Base-by-base conservation (phyloP, 2,888 invertebrate genomes). In the Caenorhabditis sp. region DNA sequence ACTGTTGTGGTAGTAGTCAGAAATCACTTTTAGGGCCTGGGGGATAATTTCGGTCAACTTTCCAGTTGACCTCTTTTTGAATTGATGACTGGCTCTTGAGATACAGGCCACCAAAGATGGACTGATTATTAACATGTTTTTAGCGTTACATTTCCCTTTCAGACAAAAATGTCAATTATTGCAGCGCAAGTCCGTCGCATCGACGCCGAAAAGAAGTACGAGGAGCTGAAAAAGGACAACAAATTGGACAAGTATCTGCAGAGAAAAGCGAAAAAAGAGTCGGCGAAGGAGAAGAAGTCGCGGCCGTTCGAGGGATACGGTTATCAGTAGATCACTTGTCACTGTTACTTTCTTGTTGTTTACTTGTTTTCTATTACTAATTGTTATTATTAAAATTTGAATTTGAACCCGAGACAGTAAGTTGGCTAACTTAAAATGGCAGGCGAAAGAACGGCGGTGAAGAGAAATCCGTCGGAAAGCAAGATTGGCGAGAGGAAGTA, bases 181-280 rank as follows among this genome's bases (percentile, higher is more conserved):
- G 48, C 41, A 83, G 83, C 76, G 5, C 73, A 79, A 55, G 75
- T 84, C 5, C 68, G 80, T n/a, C 66, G 61, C 37, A 79, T 75
- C 45, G 76, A 81, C 26, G 75, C 78, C 30, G 81, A 83, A 70
- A 83, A 82, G 76, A 82, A 84, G 52, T 83, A 62, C 63, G 82
- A 83, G 8, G 76, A 80, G 59, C 61, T 84, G 35, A 84, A 83
- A 52, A 76, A 75, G 37, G 73, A 74, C 46, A 80, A 80, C 27
- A 66, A 75, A 41, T 37, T 84, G 48, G 81, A 82, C 55, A 81
- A 80, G 35, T 82, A 84, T 59, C 27, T 84, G 62, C 71, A 80
- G 63, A 81, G 56, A 37, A 79, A 79, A 22, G 74, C 79, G 13
- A 81, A 81, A 17, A 79, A 79, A 39, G 71, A 77, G 63, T 46